A percentile compares a stretch with the other conserved stretches of the same genome.
Conservation (phyloP, 2,888 invertebrate species). For the Eupithecia inturbata region DNA sequence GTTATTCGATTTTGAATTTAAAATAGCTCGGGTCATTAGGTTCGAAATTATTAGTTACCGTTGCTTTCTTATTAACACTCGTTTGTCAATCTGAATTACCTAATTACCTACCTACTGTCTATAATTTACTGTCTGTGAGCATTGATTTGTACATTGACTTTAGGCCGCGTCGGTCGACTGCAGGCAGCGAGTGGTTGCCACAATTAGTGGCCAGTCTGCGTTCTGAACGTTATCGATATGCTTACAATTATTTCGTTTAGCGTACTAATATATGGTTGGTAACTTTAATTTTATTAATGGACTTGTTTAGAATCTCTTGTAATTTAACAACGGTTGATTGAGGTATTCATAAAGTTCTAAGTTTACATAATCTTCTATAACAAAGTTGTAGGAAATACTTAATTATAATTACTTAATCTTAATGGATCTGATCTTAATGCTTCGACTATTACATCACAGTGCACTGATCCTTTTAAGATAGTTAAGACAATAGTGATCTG, state of each 20-base stretch:
- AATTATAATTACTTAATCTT: constrained; percentile 44
- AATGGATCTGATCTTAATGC: constrained; percentile 37
- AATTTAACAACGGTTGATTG: background rate
- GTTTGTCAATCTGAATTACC: constrained; percentile 30
- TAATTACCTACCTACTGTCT: background rate
- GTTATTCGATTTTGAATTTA: constrained; percentile 5
- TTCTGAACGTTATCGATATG: background rate
- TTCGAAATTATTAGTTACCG: background rate
- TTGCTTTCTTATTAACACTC: constrained; percentile 28
- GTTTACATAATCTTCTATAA: background rate
- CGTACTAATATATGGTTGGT: background rate
- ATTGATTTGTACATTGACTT: background rate
- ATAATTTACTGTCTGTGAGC: constrained; percentile 4
- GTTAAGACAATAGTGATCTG: constrained; percentile 38
- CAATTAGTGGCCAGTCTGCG: background rate
- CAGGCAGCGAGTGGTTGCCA: background rate
- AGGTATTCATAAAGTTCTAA: background rate
- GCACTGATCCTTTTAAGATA: constrained; percentile 55
- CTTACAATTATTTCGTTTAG: background rate
- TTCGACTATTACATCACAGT: constrained; percentile 45
- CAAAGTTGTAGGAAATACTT: constrained; percentile 16
- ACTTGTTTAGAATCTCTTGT: background rate
- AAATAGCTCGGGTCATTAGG: background rate
- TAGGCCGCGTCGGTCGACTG: background rate
- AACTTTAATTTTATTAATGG: background rate